Percentiles rank a stretch among this genome's conserved stretches.
phyloP scores from a whole-genome alignment of 2,888 invertebrate genomes.

The Eumacrocentrus americanus region DNA sequence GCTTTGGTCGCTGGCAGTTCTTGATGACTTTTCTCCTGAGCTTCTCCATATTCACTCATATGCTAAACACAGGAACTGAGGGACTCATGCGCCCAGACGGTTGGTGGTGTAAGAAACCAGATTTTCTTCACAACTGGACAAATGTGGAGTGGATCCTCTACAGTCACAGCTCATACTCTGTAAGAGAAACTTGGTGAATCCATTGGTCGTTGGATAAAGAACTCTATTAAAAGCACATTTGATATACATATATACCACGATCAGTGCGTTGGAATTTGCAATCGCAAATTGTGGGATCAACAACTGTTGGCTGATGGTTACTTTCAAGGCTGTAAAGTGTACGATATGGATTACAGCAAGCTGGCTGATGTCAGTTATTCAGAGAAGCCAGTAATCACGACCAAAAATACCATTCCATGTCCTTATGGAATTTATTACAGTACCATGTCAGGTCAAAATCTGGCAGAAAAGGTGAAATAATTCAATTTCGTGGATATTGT shows the following conservation, averaged over 20 bases:
- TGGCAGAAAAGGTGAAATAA: conserved; percentile 35
- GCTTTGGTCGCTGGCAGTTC: conserved; percentile 39
- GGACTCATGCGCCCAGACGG: conserved; percentile 33
- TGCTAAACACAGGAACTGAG: conserved; percentile 37
- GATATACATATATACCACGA: not conserved
- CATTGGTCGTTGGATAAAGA: too few species aligned
- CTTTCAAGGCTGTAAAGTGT: conserved; percentile 38
- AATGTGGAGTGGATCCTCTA: conserved; percentile 38
- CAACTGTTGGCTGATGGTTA: conserved; percentile 36
- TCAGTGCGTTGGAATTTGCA: conserved; percentile 33
- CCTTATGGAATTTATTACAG: conserved; percentile 35
- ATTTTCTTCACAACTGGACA: conserved; percentile 36
- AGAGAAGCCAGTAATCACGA: conserved; percentile 28
- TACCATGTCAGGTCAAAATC: conserved; percentile 26
- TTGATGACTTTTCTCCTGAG: conserved; percentile 33
- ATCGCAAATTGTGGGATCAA: conserved; percentile 31
- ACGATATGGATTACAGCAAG: conserved; percentile 32
- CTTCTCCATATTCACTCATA: conserved; percentile 32
- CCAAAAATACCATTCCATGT: conserved; percentile 31
- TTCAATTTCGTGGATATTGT: too few species aligned
- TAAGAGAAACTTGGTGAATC: conserved; percentile 24
- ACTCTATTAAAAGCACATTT: too few species aligned
- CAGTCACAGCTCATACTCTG: conserved; percentile 35
- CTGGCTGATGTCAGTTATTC: conserved; percentile 26
- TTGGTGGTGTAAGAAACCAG: conserved; percentile 41